These are phyloP conservation scores for Phania funesta DNA, from an alignment of 2,888 invertebrate genomes.

Conservation along the genomic window DNA sequence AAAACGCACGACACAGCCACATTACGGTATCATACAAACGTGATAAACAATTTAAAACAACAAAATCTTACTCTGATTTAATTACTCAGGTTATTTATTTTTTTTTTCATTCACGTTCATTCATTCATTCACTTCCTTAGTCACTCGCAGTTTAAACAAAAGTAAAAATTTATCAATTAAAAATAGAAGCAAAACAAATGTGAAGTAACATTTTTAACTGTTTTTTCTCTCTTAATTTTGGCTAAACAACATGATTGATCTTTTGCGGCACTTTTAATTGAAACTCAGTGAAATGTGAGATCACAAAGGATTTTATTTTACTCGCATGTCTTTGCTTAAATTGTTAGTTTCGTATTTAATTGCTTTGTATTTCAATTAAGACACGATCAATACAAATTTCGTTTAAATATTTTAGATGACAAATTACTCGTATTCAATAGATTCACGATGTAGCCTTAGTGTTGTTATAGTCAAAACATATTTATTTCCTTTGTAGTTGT, in stretches of 20 bases:
- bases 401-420: too few relatives aligned
- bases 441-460: too few relatives aligned
- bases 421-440: too few relatives aligned
- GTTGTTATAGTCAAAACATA: too few relatives aligned
- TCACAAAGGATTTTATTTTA: neutral
- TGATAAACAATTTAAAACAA: constrained; percentile 50
- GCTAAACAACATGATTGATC: neutral
- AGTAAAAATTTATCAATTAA: constrained; percentile 7
- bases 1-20: too few relatives aligned
- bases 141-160: constrained; percentile 1
- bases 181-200: constrained; percentile 27
- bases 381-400: too few relatives aligned
- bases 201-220: neutral
- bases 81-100: constrained; percentile 26
- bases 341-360: neutral
- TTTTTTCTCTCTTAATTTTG: neutral
- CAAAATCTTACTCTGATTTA: constrained; percentile 7
- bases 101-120: neutral
- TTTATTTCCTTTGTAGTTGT: too few relatives aligned
- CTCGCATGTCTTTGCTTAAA: neutral
- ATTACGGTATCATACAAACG: constrained; percentile 19
- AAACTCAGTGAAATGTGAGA: neutral
- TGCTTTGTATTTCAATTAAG: neutral
- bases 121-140: neutral
- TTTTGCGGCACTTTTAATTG: neutral